These are phyloP conservation scores for Diorhabda sublineata DNA, from an alignment of 1,140 invertebrate species.

Conservation along the genomic window DNA sequence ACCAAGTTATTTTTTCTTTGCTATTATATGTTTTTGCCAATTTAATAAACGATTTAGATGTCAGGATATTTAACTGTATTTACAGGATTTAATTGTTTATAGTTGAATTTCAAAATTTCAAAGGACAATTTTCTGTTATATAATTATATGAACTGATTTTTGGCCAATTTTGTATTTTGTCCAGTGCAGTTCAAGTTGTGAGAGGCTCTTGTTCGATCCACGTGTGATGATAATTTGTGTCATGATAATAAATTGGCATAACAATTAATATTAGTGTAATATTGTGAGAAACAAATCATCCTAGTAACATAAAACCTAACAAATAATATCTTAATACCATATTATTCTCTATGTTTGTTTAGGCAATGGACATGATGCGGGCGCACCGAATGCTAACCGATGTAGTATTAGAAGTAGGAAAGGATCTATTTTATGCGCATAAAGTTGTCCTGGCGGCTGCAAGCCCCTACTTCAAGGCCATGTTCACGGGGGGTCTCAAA, in stretches of 20 bases:
- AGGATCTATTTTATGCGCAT: conserved; percentile 83
- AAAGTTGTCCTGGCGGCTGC: conserved; percentile 87
- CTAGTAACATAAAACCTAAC: conserved; percentile 6
- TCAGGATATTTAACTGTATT: too few species aligned
- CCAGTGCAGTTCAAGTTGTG: too few species aligned
- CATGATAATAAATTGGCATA: neutral
- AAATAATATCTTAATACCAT: conserved; percentile 9
- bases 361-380: conserved; percentile 86
- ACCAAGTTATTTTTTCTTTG: too few species aligned
- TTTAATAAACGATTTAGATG: too few species aligned
- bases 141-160: too few species aligned
- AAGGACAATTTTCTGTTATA: too few species aligned
- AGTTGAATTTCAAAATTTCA: too few species aligned
- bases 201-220: neutral
- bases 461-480: conserved; percentile 94
- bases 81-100: too few species aligned
- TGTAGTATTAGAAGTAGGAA: conserved; percentile 78
- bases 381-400: conserved; percentile 87
- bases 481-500: conserved; percentile 85
- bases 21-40: too few species aligned
- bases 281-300: neutral
- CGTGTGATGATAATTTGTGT: neutral
- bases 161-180: too few species aligned
- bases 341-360: conserved; percentile 18
- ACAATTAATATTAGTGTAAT: neutral